phyloP scores from a whole-genome alignment of 2,797 vertebrate species.

The Protosalanx chinensis region DNA sequence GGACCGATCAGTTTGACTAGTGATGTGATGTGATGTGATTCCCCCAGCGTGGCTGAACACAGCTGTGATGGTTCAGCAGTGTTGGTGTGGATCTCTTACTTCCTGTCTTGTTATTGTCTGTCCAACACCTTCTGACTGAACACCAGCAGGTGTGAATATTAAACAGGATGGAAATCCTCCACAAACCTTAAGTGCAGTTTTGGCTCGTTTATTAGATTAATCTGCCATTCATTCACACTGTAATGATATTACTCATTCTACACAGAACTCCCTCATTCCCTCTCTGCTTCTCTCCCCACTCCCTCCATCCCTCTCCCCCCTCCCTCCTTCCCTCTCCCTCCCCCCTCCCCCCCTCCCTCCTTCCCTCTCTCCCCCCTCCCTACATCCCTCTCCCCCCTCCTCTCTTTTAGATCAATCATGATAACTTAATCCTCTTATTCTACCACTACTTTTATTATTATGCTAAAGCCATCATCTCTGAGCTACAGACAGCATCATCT shows the following conservation, averaged over 20 bases:
- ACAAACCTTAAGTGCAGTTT: conserved; percentile 7
- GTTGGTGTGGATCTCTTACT: neutral
- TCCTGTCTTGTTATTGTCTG: neutral
- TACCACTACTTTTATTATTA: neutral
- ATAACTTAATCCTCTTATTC: neutral
- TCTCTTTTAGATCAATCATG: neutral
- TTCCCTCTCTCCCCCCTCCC: too few relatives aligned
- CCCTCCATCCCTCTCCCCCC: too few relatives aligned
- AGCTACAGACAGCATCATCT: too few relatives aligned
- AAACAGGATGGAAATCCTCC: conserved; percentile 1
- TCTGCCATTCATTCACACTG: too few relatives aligned
- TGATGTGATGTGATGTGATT: too few relatives aligned
- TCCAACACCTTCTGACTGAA: conserved; percentile 1
- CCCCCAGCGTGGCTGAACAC: too few relatives aligned
- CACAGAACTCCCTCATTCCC: neutral
- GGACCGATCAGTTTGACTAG: too few relatives aligned
- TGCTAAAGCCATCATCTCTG: too few relatives aligned
- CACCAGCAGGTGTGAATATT: conserved; percentile 10
- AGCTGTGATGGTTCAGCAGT: neutral
- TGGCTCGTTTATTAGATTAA: neutral
- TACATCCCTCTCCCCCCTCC: too few relatives aligned
- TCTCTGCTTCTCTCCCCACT: neutral
- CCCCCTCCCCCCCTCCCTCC: too few relatives aligned
- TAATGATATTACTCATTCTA: too few relatives aligned
- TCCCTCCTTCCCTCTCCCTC: too few relatives aligned